Percentiles rank a stretch among this genome's conserved stretches.
phyloP scores from a whole-genome alignment of 1,140 invertebrate genomes.

The Drosophila malerkotliana region DNA sequence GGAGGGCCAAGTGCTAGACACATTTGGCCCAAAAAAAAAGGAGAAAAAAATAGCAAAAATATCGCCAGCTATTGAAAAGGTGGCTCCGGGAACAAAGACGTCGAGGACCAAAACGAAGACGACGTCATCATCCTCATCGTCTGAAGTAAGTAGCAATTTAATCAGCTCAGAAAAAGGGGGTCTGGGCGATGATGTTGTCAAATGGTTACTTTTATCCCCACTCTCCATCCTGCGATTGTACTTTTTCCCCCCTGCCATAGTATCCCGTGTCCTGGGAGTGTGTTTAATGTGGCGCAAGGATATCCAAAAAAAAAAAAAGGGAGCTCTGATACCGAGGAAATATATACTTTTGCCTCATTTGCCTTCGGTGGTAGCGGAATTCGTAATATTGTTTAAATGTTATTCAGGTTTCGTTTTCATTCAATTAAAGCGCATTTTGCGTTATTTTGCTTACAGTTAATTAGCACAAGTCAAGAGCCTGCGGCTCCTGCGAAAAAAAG shows the following conservation, averaged over 20 bases:
- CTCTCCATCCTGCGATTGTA: background rate
- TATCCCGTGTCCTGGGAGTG: constrained; percentile 14
- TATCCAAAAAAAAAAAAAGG: constrained; percentile 34
- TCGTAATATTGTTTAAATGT: constrained; percentile 72
- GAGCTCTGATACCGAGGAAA: constrained; percentile 36
- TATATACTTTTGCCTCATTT: constrained; percentile 68
- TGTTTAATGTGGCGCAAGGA: constrained; percentile 74
- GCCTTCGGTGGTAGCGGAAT: constrained; percentile 44
- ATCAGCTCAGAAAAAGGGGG: constrained; percentile 51
- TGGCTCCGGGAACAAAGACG: constrained; percentile 61
- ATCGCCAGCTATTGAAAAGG: constrained; percentile 48
- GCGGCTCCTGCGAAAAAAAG: constrained; percentile 45
- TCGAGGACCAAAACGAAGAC: constrained; percentile 47
- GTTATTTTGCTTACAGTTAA: constrained; percentile 64
- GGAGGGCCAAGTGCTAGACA: constrained; percentile 60
- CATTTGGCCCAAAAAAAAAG: constrained; percentile 61
- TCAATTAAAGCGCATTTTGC: constrained; percentile 73
- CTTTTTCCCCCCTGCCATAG: background rate
- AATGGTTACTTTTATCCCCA: constrained; percentile 52
- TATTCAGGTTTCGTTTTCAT: constrained; percentile 57
- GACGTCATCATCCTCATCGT: constrained; percentile 33
- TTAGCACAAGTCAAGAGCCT: constrained; percentile 59
- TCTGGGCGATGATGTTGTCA: constrained; percentile 74
- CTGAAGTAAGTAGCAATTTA: constrained; percentile 71
- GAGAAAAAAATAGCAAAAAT: constrained; percentile 1